A percentile compares a stretch with the other conserved stretches of the same genome.
phyloP scores from a whole-genome alignment of 2,797 vertebrate genomes.

The Gymnoscopelus braueri region DNA sequence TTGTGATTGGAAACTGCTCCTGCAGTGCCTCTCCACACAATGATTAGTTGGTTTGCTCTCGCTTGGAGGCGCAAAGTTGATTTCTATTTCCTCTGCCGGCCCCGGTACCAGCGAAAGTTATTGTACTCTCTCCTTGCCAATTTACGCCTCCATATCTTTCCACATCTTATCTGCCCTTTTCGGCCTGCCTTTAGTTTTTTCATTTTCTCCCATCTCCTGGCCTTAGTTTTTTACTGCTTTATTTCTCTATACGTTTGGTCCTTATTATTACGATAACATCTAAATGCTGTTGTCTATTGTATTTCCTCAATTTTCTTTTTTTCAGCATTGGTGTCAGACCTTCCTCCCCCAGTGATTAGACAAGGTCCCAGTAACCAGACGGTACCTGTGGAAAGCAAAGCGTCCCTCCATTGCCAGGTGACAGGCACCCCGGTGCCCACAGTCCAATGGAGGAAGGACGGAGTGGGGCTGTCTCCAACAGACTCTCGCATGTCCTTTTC shows the following conservation, averaged over 20 bases:
- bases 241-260: slow-evolving; percentile 2
- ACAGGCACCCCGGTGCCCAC: slow-evolving; percentile 84
- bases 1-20: slow-evolving; percentile 67
- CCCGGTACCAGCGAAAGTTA: slow-evolving; percentile 56
- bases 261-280: background rate
- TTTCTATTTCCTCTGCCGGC: slow-evolving; percentile 71
- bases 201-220: background rate
- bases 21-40: slow-evolving; percentile 71
- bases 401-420: slow-evolving; percentile 86
- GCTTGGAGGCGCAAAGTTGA: slow-evolving; percentile 78
- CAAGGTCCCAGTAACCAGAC: slow-evolving; percentile 95
- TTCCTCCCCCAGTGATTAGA: slow-evolving; percentile 92
- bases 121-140: slow-evolving; percentile 70
- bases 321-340: slow-evolving; percentile 86
- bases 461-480: slow-evolving; percentile 83
- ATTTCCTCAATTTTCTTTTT: slow-evolving; percentile 40
- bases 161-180: slow-evolving; percentile 62
- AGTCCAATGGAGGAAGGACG: slow-evolving; percentile 93
- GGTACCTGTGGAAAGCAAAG: slow-evolving; percentile 90
- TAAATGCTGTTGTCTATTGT: slow-evolving; percentile 45
- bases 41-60: slow-evolving; percentile 75
- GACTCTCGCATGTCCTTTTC: slow-evolving; percentile 90
- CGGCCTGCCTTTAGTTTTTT: background rate
- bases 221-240: slow-evolving; percentile 42
- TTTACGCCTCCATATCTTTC: slow-evolving; percentile 68